Conservation (phyloP, 92 coral and sea anemone species). For the Pocillopora meandrina region DNA sequence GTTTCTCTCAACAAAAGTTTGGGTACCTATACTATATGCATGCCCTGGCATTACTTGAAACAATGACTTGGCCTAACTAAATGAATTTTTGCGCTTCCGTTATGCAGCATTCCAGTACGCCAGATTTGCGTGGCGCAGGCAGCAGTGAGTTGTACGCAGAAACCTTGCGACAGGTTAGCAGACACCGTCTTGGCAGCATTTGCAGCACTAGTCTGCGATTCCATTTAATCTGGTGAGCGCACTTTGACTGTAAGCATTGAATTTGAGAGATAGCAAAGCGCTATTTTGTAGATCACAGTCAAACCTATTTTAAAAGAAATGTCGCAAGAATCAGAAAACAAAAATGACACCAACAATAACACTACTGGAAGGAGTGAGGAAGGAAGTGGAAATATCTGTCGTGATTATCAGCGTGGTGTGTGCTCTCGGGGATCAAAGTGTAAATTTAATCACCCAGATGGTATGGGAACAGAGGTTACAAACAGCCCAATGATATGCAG, state of each 20-base stretch:
- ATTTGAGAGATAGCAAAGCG: conserved; percentile 55
- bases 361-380: conserved; percentile 46
- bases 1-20: too few relatives aligned
- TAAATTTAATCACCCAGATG: conserved; percentile 95
- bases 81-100: conserved; percentile 77
- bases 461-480: conserved; percentile 92
- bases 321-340: conserved; percentile 29
- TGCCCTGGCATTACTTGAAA: neutral
- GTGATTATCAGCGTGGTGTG: conserved; percentile 98
- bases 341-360: conserved; percentile 74
- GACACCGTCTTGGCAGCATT: conserved; percentile 52
- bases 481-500: conserved; percentile 99
- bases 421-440: conserved; percentile 97
- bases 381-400: conserved; percentile 65
- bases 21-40: neutral
- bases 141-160: conserved; percentile 76
- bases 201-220: conserved; percentile 48
- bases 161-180: conserved; percentile 73
- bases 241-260: conserved; percentile 42
- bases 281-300: conserved; percentile 26
- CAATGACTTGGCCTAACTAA: conserved; percentile 56
- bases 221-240: conserved; percentile 59
- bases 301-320: conserved; percentile 22
- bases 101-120: conserved; percentile 84
- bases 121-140: conserved; percentile 83